Percentiles rank a stretch among this genome's conserved stretches.
These are phyloP conservation scores for Mesorhabditis belari DNA, from an alignment of 2,888 invertebrate species.

Conservation along the genomic window DNA sequence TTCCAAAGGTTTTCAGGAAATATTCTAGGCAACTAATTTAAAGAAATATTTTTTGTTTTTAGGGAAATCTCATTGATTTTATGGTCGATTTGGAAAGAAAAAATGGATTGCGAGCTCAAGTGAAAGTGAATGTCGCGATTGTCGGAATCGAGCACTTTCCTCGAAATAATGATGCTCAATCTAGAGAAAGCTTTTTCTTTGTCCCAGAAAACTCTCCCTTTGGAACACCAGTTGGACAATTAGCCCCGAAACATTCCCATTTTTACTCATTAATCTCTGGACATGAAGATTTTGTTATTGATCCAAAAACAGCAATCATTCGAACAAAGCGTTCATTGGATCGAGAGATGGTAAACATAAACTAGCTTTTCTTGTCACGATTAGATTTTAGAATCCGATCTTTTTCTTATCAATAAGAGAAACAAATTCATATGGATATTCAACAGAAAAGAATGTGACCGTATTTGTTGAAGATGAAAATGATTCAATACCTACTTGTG, in stretches of 20 bases:
- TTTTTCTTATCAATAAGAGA: not conserved
- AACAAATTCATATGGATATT: not conserved
- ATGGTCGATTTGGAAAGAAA: not conserved
- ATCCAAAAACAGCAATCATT: not conserved
- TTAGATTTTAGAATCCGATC: not conserved
- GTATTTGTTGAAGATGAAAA: not conserved
- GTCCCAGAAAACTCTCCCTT: not conserved
- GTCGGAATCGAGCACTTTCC: not conserved
- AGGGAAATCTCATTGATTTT: not conserved
- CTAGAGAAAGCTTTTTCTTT: not conserved
- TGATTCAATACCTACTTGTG: not conserved
- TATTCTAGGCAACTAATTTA: not conserved
- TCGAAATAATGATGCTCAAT: no score
- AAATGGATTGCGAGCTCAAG: not conserved
- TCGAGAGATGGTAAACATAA: not conserved
- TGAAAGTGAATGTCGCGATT: not conserved
- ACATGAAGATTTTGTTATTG: not conserved
- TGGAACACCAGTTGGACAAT: not conserved
- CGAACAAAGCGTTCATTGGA: not conserved
- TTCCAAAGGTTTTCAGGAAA: not conserved
- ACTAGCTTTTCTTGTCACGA: not conserved
- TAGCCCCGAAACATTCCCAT: not conserved
- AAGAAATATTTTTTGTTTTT: not conserved
- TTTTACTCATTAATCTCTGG: not conserved
- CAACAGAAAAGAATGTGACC: not conserved